Base-by-base conservation (phyloP, 2,888 invertebrate genomes). In the Furcula furcula region DNA sequence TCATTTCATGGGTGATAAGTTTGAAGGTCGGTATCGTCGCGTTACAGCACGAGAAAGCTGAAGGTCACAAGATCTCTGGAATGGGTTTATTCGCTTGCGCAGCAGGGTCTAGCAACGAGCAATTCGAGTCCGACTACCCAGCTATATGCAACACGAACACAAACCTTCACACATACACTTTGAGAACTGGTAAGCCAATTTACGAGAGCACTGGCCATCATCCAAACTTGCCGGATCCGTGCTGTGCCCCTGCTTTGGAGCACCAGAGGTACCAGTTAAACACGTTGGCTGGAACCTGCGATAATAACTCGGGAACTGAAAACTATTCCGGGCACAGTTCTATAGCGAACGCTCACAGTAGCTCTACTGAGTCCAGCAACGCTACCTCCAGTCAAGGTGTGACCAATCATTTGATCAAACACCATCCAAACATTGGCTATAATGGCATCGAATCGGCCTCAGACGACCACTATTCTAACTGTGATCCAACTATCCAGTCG, bases 1-100 rank as follows among this genome's bases (percentile, higher is more conserved):
- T 96, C 34, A 90, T 97, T 55, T 94, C 95, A 0, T 97, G 96
- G 92, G 96, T 97, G 6, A 95, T 96, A 28, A 95, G 96, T 32
- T 86, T 94, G 13, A 92, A 91, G 67, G 91, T 90, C 2, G 90
- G 87, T 3, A 85, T 88, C 31, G 87, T 80, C 2, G 77, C 81
- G 47, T 89, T 94, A 31, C 94, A 93, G 49, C 91, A 95, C 34
- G 95, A 95, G 64, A 95, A 95, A 65, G 88, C 91, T 26, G 90
- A 90, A 32, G 90, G 90, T 0, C 89, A 90, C 33, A 92, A 92
- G 62, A 92, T 93, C 13, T 92, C 95, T 0, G 94, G 94, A 0
- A 92, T 96, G 54, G 95, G 95, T 4, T 79, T 96, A 29, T 94
- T 94, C 66, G 94, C 95, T 0, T 96, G 95, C 65, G 94, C 94